A percentile compares a stretch with the other conserved stretches of the same genome.
Conservation (phyloP, 2,113 vertebrate species). For the Phainopepla nitens region DNA sequence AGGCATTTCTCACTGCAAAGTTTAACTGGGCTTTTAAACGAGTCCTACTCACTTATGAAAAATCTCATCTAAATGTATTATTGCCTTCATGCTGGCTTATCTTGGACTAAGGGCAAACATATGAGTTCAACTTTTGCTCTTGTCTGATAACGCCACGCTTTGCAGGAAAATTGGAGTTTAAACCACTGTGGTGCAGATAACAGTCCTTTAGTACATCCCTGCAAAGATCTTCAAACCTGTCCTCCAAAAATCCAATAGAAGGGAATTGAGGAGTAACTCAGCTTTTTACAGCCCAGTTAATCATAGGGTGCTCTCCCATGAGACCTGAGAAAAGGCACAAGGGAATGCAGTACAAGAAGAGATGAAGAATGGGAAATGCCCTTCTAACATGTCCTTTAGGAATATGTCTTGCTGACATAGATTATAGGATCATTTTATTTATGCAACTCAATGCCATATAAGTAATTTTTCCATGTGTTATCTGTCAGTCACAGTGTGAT, state of each 20-base stretch:
- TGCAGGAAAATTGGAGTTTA: not conserved
- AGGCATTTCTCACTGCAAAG: not conserved
- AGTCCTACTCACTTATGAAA: not conserved
- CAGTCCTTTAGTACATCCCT: not conserved
- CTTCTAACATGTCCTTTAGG: not conserved
- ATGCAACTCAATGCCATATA: not conserved
- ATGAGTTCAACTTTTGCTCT: not conserved
- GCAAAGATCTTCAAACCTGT: not conserved
- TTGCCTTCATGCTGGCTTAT: not conserved
- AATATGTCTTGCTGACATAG: not conserved
- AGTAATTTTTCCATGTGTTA: not conserved
- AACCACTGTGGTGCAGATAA: not conserved
- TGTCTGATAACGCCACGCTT: not conserved
- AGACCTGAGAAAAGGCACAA: not conserved
- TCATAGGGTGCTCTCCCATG: accelerated
- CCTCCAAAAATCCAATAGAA: not conserved
- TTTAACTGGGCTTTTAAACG: not conserved
- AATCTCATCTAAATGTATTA: not conserved
- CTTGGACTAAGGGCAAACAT: not conserved
- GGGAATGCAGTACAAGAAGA: not conserved
- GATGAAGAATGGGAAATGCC: not conserved
- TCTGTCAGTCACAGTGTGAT: not conserved
- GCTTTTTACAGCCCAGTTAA: not conserved
- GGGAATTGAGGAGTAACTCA: not conserved
- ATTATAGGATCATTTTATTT: not conserved